A percentile compares a stretch with the other conserved stretches of the same genome.
Conservation (phyloP, 2,797 vertebrate species). For the Scarus forsteni region DNA sequence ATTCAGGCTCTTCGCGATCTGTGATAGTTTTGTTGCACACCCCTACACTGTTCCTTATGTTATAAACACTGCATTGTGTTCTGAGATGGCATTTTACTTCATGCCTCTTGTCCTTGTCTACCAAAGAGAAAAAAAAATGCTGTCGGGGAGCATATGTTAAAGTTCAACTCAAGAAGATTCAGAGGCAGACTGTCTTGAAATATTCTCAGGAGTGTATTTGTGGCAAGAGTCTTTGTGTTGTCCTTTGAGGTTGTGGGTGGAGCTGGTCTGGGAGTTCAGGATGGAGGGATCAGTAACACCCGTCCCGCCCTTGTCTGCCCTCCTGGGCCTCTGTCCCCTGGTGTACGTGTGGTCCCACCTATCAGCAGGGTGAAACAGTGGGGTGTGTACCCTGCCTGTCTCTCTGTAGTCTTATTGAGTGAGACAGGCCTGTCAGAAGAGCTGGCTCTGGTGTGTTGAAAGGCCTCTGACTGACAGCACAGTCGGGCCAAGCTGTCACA, state of each 20-base stretch:
- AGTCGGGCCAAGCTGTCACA: conserved; percentile 65
- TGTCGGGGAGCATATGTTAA: too few relatives aligned
- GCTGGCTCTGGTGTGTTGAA: conserved; percentile 59
- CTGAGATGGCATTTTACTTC: too few relatives aligned
- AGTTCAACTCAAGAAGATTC: too few relatives aligned
- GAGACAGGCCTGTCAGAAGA: conserved; percentile 70
- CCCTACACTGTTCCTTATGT: too few relatives aligned
- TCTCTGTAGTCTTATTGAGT: conserved; percentile 61
- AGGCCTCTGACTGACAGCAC: conserved; percentile 66
- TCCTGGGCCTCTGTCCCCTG: conserved; percentile 55
- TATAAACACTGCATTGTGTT: too few relatives aligned
- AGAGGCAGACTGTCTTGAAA: too few relatives aligned
- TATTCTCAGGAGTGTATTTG: too few relatives aligned
- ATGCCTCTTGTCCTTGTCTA: too few relatives aligned
- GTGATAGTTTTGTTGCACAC: too few relatives aligned
- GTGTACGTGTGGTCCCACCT: conserved; percentile 45
- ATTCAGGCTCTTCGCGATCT: too few relatives aligned
- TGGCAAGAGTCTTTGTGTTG: conserved; percentile 8
- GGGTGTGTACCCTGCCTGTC: conserved; percentile 63
- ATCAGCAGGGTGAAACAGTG: conserved; percentile 49
- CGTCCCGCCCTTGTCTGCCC: conserved; percentile 68
- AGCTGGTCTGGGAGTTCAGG: conserved; percentile 25
- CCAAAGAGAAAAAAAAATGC: too few relatives aligned
- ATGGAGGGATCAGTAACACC: conserved; percentile 72
- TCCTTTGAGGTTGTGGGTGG: conserved; percentile 67